phyloP scores from a whole-genome alignment of 2,113 vertebrate species.

The Muscicapa adusta region DNA sequence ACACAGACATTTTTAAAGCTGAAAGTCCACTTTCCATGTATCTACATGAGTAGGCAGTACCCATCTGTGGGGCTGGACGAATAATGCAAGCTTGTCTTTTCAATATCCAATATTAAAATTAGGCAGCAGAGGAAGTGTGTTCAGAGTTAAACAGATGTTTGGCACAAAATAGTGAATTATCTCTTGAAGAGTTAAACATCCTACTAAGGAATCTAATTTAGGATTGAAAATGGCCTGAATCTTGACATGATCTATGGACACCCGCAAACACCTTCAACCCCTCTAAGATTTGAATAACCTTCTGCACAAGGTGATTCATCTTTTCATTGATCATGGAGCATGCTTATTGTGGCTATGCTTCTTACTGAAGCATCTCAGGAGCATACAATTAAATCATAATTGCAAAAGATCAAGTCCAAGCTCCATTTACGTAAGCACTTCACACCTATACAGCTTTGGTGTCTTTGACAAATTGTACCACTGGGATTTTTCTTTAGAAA shows the following conservation, averaged over 20 bases:
- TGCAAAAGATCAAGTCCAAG: neutral
- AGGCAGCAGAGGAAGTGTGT: neutral
- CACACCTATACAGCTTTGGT: neutral
- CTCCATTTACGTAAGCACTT: neutral
- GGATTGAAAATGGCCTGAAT: neutral
- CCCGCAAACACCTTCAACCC: neutral
- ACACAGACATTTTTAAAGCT: neutral
- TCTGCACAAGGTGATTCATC: neutral
- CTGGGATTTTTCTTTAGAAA: neutral
- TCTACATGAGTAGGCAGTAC: neutral
- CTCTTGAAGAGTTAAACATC: neutral
- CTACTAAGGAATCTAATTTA: neutral
- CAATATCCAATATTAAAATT: neutral
- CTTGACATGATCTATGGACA: rapidly evolving
- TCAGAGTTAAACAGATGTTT: neutral
- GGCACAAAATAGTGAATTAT: neutral
- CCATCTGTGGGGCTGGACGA: neutral
- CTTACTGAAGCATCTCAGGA: neutral
- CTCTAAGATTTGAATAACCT: neutral
- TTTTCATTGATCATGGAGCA: neutral
- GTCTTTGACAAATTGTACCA: neutral
- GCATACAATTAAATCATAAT: neutral
- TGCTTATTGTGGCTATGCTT: neutral
- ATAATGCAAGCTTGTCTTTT: neutral
- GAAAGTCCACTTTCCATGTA: neutral